Percentiles rank a stretch among this genome's conserved stretches.
Evolutionary conservation across 1,140 invertebrate genomes (phyloP).

Genomic region (Bombus confusus): DNA sequence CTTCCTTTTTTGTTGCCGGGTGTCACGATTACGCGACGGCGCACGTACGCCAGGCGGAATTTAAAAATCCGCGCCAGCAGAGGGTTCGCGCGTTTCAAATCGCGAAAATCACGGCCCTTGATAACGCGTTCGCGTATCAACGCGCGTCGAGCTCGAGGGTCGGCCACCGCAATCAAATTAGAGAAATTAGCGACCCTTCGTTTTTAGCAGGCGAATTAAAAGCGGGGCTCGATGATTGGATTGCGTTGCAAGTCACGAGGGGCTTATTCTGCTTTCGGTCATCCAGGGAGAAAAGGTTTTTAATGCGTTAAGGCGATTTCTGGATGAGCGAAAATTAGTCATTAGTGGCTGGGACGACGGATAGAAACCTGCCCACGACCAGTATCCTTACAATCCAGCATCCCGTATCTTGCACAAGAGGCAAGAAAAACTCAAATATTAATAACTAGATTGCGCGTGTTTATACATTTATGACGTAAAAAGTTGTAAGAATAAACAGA

Average conservation of each 20-base stretch:
- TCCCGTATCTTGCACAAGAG: no score
- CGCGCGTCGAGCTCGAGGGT: conserved; percentile 2
- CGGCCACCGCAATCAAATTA: conserved; percentile 60
- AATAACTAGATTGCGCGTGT: no score
- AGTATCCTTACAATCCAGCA: no score
- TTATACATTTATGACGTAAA: no score
- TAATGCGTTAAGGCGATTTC: neutral
- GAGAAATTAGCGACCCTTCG: conserved; percentile 65
- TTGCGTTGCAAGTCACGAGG: neutral
- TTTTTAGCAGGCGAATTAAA: conserved; percentile 19
- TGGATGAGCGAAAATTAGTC: conserved; percentile 47
- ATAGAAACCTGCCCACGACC: neutral
- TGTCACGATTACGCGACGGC: conserved; percentile 24
- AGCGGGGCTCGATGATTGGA: conserved; percentile 32
- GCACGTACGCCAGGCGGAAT: conserved; percentile 43
- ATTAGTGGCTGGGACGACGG: neutral
- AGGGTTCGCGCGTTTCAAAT: neutral
- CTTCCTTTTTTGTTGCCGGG: conserved; percentile 24
- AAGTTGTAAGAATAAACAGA: no score
- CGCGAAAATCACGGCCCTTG: conserved; percentile 42
- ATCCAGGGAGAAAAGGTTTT: neutral
- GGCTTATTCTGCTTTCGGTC: conserved; percentile 21
- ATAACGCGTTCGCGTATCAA: conserved; percentile 43
- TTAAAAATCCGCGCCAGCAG: conserved; percentile 40
- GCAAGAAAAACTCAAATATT: no score